phyloP scores from a whole-genome alignment of 1,140 invertebrate genomes.

The Hycleus cichorii region DNA sequence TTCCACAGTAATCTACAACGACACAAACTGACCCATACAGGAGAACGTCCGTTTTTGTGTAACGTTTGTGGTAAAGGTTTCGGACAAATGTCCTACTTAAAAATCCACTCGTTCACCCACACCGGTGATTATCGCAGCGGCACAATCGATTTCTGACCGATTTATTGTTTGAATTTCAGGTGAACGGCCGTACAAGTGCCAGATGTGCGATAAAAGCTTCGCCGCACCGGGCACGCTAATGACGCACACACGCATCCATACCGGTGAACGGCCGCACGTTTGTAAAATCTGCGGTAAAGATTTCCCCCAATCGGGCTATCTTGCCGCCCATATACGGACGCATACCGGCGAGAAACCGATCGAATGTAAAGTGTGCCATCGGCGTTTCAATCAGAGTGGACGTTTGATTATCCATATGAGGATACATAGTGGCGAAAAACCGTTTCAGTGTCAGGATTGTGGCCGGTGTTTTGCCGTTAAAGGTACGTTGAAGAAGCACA shows the following conservation, averaged over 20 bases:
- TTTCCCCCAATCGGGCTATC: constrained; percentile 36
- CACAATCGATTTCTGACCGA: too few species aligned
- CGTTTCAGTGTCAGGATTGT: constrained; percentile 36
- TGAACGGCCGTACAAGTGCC: constrained; percentile 39
- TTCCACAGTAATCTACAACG: constrained; percentile 24
- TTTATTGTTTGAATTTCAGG: constrained; percentile 17
- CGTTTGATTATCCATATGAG: constrained; percentile 40
- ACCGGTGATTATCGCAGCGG: constrained; percentile 16
- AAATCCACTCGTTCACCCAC: constrained; percentile 49
- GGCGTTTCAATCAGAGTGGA: constrained; percentile 45
- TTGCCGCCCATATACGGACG: constrained; percentile 42
- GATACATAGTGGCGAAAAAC: constrained; percentile 37
- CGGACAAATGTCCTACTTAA: constrained; percentile 54
- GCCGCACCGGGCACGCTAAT: constrained; percentile 22
- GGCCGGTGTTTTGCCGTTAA: constrained; percentile 55
- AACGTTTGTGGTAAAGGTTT: constrained; percentile 66
- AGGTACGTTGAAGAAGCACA: constrained; percentile 53
- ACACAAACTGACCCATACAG: constrained; percentile 65
- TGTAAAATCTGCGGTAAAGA: constrained; percentile 30
- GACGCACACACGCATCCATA: constrained; percentile 32
- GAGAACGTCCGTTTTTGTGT: constrained; percentile 68
- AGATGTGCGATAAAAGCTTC: constrained; percentile 37
- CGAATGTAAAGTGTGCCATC: constrained; percentile 46
- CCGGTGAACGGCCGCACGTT: constrained; percentile 47
- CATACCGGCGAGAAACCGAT: constrained; percentile 48